Percentiles rank a stretch among this genome's conserved stretches.
phyloP scores from a whole-genome alignment of 2,113 vertebrate genomes.

The Atherinomorus stipes region DNA sequence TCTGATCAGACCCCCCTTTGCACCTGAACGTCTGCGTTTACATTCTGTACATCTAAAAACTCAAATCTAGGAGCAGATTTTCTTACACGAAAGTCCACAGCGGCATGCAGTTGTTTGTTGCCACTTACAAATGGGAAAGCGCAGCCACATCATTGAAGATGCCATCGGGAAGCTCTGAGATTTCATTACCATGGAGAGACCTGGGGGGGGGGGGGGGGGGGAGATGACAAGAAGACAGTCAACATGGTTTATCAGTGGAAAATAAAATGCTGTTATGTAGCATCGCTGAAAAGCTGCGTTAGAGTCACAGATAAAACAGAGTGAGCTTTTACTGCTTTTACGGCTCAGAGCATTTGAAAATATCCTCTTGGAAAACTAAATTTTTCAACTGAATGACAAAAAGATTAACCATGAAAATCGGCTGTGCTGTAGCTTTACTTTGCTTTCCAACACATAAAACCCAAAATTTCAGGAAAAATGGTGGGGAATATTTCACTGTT shows the following conservation, averaged over 20 bases:
- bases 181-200: slow-evolving; percentile 97
- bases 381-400: neutral
- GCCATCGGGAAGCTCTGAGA: slow-evolving; percentile 93
- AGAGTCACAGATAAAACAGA: neutral
- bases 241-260: slow-evolving; percentile 7
- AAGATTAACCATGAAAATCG: neutral
- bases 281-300: no score
- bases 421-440: no score
- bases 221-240: neutral
- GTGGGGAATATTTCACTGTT: slow-evolving; percentile 21
- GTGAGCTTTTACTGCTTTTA: neutral
- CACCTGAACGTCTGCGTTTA: slow-evolving; percentile 12
- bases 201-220: slow-evolving; percentile 72
- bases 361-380: neutral
- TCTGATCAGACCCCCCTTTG: slow-evolving; percentile 48
- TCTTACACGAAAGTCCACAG: neutral
- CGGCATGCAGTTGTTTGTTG: slow-evolving; percentile 10
- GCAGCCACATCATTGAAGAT: slow-evolving; percentile 93
- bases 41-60: slow-evolving; percentile 18
- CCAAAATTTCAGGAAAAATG: slow-evolving; percentile 12
- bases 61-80: slow-evolving; percentile 5
- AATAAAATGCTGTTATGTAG: neutral
- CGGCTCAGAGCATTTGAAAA: neutral
- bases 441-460: slow-evolving; percentile 4
- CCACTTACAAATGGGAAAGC: slow-evolving; percentile 96